Base-by-base conservation (phyloP, 2,888 invertebrate species). In the Drosophila sordidapex region DNA sequence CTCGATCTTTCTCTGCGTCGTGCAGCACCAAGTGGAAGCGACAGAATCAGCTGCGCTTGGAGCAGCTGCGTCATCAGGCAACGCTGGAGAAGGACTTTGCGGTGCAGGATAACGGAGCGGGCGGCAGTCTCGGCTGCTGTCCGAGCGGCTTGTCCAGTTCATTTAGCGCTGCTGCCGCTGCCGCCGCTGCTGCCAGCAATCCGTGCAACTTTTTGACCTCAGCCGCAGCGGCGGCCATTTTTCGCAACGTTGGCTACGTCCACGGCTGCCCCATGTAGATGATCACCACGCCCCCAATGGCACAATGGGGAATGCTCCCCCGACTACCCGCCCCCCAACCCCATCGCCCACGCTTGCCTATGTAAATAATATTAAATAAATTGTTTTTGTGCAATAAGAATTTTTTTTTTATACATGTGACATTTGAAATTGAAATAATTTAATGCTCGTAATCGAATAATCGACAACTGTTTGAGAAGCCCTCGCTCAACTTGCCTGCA, bases 21-120 rank as follows among this genome's bases (percentile, higher is more conserved):
- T 91, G 92, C 27, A 97, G 97, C 92, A 97, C 97, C 66, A 97
- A 97, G 94, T 97, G 97, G 97, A 97, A 97, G 93, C 95, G 97
- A 0, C 97, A 97, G 91, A 98, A 98, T 92, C 98, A 98, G 89
- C 94, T 98, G 53, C 95, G 97, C 0, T 91, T 97, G 64, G 97
- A 98, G 90, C 97, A 98, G 91, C 93, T 98, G 10, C 95, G 98
- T 0, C 97, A 97, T 90, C 97, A 97, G 91, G 97, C 97, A 33
- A 95, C 96, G 15, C 95, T 95, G 56, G 96, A 96, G 88, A 97
- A 97, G 91, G 96, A 96, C 82, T 92, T 95, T 62, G 91, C 62
- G 27, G 89, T 91, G 35, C 85, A 93, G 67, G 91, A 91, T 74
- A 86, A 86, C 15, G 73, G 84, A 1, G 82, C 76, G 1, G 82